A percentile compares a stretch with the other conserved stretches of the same genome.
These are phyloP conservation scores for Onychorhynchus coronatus DNA, from an alignment of 2,113 vertebrate genomes.

Conservation along the genomic window DNA sequence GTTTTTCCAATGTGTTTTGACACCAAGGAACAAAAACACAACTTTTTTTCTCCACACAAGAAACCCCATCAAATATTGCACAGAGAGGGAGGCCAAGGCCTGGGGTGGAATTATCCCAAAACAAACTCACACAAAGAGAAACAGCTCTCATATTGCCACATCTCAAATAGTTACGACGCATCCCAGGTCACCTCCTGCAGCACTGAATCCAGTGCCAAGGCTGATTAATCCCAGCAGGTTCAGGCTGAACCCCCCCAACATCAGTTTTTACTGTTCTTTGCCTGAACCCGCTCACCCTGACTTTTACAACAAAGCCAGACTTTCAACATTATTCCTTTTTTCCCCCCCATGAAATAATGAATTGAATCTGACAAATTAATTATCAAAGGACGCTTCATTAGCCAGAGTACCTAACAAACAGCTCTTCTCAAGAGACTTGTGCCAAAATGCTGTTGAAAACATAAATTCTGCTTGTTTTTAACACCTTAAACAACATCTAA, in stretches of 20 bases:
- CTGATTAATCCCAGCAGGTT: neutral
- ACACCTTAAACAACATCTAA: neutral
- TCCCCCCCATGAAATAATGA: neutral
- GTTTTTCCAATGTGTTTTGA: neutral
- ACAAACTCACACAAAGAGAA: neutral
- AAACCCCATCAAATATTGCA: rapidly evolving
- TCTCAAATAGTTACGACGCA: neutral
- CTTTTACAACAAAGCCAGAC: neutral
- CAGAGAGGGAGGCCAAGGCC: rapidly evolving
- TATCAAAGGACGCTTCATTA: conserved; percentile 9
- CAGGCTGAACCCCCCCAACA: neutral
- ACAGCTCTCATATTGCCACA: rapidly evolving
- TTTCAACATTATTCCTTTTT: neutral
- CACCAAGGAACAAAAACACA: neutral
- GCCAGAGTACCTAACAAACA: neutral
- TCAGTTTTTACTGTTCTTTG: neutral
- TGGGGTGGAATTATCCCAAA: neutral
- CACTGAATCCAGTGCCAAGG: neutral
- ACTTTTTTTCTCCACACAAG: rapidly evolving
- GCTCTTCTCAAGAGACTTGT: neutral
- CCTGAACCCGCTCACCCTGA: neutral
- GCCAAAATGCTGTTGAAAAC: neutral
- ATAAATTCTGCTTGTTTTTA: neutral
- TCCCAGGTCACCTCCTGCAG: neutral
- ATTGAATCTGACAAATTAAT: neutral